Evolutionary conservation across 2,797 vertebrate genomes (phyloP).

Genomic region (Falco concolor): DNA sequence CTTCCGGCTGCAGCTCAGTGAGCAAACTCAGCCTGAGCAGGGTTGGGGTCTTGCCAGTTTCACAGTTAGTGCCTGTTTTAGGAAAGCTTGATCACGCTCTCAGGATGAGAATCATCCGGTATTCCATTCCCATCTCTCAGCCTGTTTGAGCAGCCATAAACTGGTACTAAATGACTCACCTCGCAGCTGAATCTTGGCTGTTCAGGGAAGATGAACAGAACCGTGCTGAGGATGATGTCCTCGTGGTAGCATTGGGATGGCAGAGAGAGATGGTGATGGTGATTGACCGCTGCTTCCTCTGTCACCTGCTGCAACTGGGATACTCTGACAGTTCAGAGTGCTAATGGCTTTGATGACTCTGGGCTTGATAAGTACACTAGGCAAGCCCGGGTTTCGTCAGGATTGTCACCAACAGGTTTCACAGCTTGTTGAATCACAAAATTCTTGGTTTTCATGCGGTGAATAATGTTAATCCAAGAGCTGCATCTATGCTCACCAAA

Average conservation of each 20-base stretch:
- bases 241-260: not conserved
- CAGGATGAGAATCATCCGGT: not conserved
- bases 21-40: not conserved
- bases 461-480: not conserved
- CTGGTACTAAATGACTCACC: not conserved
- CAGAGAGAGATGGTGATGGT: not conserved
- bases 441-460: not conserved
- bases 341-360: not conserved
- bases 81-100: fast-evolving
- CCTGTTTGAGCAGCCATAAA: not conserved
- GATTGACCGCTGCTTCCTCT: fast-evolving
- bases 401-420: not conserved
- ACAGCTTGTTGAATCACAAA: not conserved
- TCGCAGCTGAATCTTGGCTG: not conserved
- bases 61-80: not conserved
- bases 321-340: not conserved
- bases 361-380: not conserved
- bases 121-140: fast-evolving
- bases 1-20: not conserved
- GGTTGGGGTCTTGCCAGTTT: not conserved
- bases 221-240: not conserved
- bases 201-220: not conserved
- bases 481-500: not conserved
- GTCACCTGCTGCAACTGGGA: not conserved
- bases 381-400: not conserved